A percentile compares a stretch with the other conserved stretches of the same genome.
These are phyloP conservation scores for Calliopsis andreniformis DNA, from an alignment of 1,140 invertebrate species.

Conservation along the genomic window DNA sequence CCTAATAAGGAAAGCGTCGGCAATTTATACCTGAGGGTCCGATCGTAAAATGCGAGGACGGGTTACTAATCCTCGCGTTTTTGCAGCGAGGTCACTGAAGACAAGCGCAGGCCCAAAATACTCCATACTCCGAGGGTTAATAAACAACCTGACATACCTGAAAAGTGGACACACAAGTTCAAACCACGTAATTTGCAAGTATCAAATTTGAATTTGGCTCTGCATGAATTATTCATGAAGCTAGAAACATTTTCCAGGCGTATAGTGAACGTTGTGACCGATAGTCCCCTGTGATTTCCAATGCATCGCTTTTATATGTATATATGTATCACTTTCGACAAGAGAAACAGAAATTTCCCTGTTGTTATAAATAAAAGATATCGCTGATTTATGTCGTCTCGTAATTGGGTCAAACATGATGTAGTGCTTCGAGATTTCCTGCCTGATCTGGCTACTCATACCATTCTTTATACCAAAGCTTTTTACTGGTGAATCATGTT, in stretches of 20 bases:
- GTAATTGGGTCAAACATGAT: no score
- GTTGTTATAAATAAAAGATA: not conserved
- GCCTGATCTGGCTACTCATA: no score
- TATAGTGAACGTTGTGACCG: not conserved
- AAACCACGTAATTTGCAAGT: conserved; percentile 6
- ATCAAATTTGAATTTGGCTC: conserved; percentile 26
- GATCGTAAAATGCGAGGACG: no score
- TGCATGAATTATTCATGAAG: conserved; percentile 29
- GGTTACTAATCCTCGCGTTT: no score
- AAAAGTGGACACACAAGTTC: not conserved
- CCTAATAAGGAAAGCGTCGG: no score
- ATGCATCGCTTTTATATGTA: not conserved
- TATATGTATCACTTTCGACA: not conserved
- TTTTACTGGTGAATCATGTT: no score
- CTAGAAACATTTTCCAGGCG: conserved; percentile 19
- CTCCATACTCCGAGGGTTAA: no score
- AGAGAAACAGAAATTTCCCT: not conserved
- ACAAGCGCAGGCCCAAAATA: no score
- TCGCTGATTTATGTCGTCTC: not conserved
- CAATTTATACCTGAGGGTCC: no score
- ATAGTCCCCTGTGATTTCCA: not conserved
- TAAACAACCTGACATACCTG: not conserved
- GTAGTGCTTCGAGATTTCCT: no score
- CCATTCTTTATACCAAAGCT: no score
- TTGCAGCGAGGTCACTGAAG: no score